Conservation (phyloP, 2,888 invertebrate genomes). For the Ceriagrion tenellum region DNA sequence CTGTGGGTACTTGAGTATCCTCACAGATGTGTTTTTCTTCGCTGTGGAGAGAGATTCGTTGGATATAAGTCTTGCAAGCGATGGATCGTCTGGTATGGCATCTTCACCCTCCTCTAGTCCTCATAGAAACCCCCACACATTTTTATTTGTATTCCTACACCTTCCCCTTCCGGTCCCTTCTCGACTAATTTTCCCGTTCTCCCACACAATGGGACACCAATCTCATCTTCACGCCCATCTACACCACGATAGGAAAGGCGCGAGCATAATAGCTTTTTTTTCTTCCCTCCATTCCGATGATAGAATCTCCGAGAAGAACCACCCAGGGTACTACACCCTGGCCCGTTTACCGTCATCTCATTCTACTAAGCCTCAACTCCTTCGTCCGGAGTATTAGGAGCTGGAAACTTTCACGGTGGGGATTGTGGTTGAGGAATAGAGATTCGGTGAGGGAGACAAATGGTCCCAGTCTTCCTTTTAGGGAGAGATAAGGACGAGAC, state of each 20-base stretch:
- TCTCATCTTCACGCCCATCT: not conserved
- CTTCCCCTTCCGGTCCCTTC: not conserved
- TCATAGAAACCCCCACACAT: not conserved
- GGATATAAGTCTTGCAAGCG: not conserved
- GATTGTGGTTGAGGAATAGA: not conserved
- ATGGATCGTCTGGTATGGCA: not conserved
- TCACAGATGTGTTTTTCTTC: not conserved
- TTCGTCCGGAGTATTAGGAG: not conserved
- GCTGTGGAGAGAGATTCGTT: not conserved
- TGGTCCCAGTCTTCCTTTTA: not conserved
- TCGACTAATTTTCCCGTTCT: not conserved
- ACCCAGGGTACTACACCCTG: not conserved
- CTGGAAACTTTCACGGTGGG: not conserved
- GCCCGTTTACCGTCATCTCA: not conserved
- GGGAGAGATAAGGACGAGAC: not conserved
- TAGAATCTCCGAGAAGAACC: not conserved
- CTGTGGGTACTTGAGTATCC: not conserved
- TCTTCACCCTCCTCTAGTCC: not conserved
- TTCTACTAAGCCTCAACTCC: not conserved
- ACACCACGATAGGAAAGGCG: not conserved
- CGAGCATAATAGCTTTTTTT: constrained; percentile 23
- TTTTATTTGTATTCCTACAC: not conserved
- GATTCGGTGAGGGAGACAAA: not conserved
- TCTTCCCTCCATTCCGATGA: not conserved
- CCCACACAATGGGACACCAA: not conserved